Conservation (phyloP, 2,888 invertebrate species). For the Salticus scenicus region DNA sequence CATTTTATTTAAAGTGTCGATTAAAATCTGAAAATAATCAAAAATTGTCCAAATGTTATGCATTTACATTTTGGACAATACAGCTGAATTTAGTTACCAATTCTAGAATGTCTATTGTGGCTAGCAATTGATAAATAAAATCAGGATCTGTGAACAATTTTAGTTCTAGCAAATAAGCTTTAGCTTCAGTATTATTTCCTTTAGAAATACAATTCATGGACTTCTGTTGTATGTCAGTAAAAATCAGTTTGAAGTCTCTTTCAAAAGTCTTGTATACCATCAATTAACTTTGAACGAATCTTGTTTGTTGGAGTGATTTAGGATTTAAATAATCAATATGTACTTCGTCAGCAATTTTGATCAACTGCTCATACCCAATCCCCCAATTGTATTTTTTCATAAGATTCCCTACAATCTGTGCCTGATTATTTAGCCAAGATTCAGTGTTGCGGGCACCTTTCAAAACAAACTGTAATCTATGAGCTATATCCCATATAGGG, state of each 20-base stretch:
- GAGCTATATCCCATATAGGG: background rate
- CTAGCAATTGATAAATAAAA: background rate
- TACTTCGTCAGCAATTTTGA: background rate
- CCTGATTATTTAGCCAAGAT: background rate
- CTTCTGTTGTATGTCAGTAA: background rate
- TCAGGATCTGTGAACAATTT: slow-evolving; percentile 2
- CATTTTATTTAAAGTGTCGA: background rate
- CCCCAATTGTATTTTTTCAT: background rate
- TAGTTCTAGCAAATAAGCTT: background rate
- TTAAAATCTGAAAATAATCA: background rate
- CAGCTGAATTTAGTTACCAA: background rate
- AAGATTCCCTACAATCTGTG: background rate
- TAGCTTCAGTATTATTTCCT: background rate
- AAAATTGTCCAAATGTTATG: background rate
- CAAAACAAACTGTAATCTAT: background rate
- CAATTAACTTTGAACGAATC: background rate
- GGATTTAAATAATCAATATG: slow-evolving; percentile 14
- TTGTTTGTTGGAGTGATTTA: slow-evolving; percentile 4
- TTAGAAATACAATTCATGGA: background rate
- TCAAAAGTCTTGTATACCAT: background rate
- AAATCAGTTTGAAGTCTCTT: background rate
- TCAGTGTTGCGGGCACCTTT: background rate
- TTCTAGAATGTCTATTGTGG: background rate
- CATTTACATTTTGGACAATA: background rate
- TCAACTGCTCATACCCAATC: background rate